A percentile compares a stretch with the other conserved stretches of the same genome.
Conservation (phyloP, 2,113 vertebrate species). For the Cebus imitator region DNA sequence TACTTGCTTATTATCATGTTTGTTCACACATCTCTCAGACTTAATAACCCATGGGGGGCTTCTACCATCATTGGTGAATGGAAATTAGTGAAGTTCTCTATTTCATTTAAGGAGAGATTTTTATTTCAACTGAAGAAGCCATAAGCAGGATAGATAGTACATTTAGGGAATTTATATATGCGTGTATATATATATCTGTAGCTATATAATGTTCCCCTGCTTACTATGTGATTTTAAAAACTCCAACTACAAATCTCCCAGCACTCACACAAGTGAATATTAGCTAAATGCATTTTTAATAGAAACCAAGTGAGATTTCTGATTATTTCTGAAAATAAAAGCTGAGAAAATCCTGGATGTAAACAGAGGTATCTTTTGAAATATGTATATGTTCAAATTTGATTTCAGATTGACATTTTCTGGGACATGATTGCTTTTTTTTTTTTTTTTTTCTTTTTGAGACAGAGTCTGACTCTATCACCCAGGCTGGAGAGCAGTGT, state of each 20-base stretch:
- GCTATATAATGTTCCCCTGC: neutral
- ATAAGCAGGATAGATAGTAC: neutral
- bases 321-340: conserved; percentile 20
- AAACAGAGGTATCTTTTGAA: neutral
- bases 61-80: conserved; percentile 50
- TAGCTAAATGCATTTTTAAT: conserved; percentile 49
- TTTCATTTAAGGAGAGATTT: conserved; percentile 51
- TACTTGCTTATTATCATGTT: conserved; percentile 76
- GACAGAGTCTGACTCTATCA: no score
- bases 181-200: neutral
- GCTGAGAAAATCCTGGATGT: neutral
- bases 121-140: conserved; percentile 57
- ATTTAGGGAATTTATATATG: neutral
- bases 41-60: conserved; percentile 68
- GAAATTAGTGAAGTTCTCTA: conserved; percentile 65
- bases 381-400: neutral
- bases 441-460: no score
- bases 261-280: neutral
- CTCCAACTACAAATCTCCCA: neutral
- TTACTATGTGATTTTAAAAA: neutral
- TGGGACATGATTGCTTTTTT: neutral
- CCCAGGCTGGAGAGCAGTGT: no score
- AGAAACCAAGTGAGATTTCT: neutral
- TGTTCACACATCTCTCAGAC: conserved; percentile 74
- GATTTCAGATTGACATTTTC: neutral